Conservation (phyloP, 2,113 vertebrate species). For the Rhinogobius similis region DNA sequence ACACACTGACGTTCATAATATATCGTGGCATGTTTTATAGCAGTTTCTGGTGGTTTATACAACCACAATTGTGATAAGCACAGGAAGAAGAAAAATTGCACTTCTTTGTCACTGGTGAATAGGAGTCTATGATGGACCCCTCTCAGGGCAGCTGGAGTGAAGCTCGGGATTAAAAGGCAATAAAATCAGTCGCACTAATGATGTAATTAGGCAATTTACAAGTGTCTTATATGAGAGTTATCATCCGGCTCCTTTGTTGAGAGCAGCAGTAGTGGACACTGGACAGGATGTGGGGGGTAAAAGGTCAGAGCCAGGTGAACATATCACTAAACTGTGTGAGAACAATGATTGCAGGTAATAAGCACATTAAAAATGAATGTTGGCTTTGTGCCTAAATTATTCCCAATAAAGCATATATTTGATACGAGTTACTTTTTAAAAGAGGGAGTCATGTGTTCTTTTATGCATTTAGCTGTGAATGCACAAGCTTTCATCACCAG, state of each 20-base stretch:
- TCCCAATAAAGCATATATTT: conserved; percentile 21
- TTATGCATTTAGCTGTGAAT: conserved; percentile 46
- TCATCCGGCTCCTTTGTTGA: background rate
- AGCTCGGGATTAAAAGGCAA: background rate
- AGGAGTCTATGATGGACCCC: background rate
- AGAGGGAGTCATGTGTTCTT: conserved; percentile 4
- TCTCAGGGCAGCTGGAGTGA: background rate
- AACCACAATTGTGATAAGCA: too few relatives aligned
- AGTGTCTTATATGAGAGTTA: background rate
- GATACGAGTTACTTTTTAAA: conserved; percentile 36
- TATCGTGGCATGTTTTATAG: too few relatives aligned
- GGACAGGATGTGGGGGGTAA: conserved; percentile 11
- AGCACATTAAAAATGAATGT: conserved; percentile 67
- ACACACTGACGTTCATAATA: too few relatives aligned
- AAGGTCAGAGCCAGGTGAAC: conserved; percentile 41
- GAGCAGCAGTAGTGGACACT: background rate
- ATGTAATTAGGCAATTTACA: background rate
- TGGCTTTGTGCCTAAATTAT: conserved; percentile 40
- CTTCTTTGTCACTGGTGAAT: too few relatives aligned
- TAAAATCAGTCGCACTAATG: background rate
- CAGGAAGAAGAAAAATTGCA: too few relatives aligned
- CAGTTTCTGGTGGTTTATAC: too few relatives aligned
- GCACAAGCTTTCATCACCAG: conserved; percentile 40
- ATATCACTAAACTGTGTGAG: background rate
- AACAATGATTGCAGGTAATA: conserved; percentile 6